A percentile compares a stretch with the other conserved stretches of the same genome.
Conservation (phyloP, 2,797 vertebrate genomes). For the Trichosurus vulpecula region DNA sequence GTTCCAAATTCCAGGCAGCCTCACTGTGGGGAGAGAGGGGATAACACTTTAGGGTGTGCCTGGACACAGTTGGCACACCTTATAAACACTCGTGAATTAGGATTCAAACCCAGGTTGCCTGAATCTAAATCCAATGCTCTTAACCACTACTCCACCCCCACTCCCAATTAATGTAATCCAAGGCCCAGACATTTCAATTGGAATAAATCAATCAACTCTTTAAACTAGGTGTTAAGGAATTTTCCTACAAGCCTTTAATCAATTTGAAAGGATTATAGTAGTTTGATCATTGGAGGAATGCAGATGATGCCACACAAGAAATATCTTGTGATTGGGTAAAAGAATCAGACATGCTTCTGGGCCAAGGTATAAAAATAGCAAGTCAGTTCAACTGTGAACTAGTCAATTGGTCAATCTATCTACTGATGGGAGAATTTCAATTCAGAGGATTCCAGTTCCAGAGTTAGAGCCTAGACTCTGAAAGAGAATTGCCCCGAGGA, state of each 20-base stretch:
- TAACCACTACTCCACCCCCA: background rate
- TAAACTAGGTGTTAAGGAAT: background rate
- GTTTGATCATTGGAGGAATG: background rate
- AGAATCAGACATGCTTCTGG: background rate
- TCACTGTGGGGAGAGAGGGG: background rate
- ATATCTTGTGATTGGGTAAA: background rate
- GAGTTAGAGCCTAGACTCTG: background rate
- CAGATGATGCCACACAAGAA: background rate
- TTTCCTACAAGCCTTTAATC: background rate
- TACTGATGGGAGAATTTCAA: background rate
- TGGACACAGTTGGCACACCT: background rate
- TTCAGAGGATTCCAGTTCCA: background rate
- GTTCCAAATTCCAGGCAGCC: background rate
- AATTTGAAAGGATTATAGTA: background rate
- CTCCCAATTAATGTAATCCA: background rate
- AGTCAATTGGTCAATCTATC: background rate
- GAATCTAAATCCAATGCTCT: background rate
- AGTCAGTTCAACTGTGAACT: background rate
- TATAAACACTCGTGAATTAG: background rate
- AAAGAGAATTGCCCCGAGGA: background rate
- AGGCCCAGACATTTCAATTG: background rate
- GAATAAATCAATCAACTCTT: background rate
- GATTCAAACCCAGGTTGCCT: background rate
- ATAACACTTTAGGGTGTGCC: background rate
- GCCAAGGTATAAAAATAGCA: background rate